Evolutionary conservation across 2,888 invertebrate genomes (phyloP), one percentile per base, ranked within the genome.

Genomic region (Sarcophaga carnaria): DNA sequence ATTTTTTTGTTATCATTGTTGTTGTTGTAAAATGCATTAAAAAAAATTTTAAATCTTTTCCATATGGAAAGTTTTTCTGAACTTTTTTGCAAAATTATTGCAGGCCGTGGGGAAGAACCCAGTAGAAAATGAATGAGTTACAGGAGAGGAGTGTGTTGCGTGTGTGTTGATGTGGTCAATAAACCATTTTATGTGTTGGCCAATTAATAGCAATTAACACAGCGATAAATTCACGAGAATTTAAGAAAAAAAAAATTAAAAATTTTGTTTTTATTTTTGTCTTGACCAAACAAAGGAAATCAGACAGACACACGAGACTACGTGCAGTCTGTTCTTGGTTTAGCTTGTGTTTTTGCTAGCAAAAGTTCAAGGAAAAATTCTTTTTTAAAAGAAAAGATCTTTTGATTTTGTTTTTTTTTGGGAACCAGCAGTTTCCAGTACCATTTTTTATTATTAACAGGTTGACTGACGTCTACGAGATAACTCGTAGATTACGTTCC

Each of bases 151-250:
- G 37, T 37, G 37, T 37, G 1, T 37, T 37, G 37, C 6, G 37
- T 37, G 5, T 37, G 37, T 17, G 14, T 54, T 54, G 12, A 54
- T 17, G 25, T 77, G 82, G 59, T 63, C 76, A 59, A 76, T 63
- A 75, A 37, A 69, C 54, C 60, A 74, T 60, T 62, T 75, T 70
- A 64, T 70, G 45, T 80, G 63, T 64, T 54, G 22, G 20, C 10
- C 67, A 82, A 70, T 82, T 77, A 77, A 64, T 71, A 77, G 27
- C 76, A 76, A 71, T 82, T 71, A 82, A 49, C 74, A 67, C 59
- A 82, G 17, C 5, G 17, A 12, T 54, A 54, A 54, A 54, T 12
- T 54, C 17, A 54, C 5, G 4, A 4, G 17, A 54, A 54, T 14
- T 54, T 54, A 54, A 54, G 5, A 10, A 10, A 37, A 37, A 27